Percentiles rank a stretch among this genome's conserved stretches.
These are phyloP conservation scores for Drosophila mojavensis DNA, from an alignment of 1,140 invertebrate species.

Conservation along the genomic window DNA sequence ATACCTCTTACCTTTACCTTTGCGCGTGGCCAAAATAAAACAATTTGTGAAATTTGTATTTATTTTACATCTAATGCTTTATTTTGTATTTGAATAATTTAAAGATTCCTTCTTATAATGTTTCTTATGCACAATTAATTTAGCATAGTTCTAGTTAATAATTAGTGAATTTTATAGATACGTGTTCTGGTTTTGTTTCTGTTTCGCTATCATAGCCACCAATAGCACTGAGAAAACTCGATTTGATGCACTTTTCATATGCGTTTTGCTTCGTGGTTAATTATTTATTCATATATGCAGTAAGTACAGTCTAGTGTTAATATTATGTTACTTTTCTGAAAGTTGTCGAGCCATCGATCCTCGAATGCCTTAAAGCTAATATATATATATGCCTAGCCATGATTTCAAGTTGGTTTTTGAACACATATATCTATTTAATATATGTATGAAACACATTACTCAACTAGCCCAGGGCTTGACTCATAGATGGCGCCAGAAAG, in stretches of 20 bases:
- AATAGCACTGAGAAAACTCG: conserved; percentile 20
- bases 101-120: conserved; percentile 45
- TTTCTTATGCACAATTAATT: conserved; percentile 69
- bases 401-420: background rate
- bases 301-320: conserved; percentile 34
- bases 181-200: conserved; percentile 11
- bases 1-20: too few species aligned
- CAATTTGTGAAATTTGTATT: conserved; percentile 7
- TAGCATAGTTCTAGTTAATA: conserved; percentile 74
- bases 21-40: too few species aligned
- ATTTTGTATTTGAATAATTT: conserved; percentile 74
- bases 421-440: conserved; percentile 18
- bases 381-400: background rate
- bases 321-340: conserved; percentile 18
- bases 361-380: background rate
- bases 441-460: background rate
- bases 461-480: too few species aligned
- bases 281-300: conserved; percentile 13
- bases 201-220: conserved; percentile 3
- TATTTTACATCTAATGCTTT: conserved; percentile 78
- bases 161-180: conserved; percentile 61
- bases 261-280: conserved; percentile 12
- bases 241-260: conserved; percentile 17
- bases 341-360: conserved; percentile 2
- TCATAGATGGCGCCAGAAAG: too few species aligned